Base-by-base conservation (phyloP, 1,140 invertebrate genomes). In the Eriocheir sinensis region DNA sequence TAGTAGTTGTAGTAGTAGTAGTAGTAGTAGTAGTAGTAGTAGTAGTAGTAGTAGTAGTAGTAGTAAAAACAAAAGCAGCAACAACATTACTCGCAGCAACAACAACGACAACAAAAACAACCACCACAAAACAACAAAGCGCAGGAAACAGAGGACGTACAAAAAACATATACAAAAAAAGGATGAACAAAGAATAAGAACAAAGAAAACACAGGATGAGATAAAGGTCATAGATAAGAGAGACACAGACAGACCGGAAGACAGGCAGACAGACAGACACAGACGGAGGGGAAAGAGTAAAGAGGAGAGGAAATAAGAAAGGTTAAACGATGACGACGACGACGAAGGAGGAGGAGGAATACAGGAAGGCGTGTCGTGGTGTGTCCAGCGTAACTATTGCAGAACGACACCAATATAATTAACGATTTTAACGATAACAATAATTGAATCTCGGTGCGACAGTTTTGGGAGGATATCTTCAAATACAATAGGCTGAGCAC, bases 1-100 rank as follows among this genome's bases (percentile, higher is more conserved):
- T 72, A 72, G 60, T 72, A 72, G 60, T 72, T n/a, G 53, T 72
- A 72, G 60, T 72, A 72, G 60, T 72, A 72, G 60, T 72, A 72
- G 60, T 72, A 72, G 60, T 72, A 72, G 60, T 72, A 72, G 60
- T 72, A 72, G 53, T 72, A 72, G 53, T 72, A 72, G 53, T 72
- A 72, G 53, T 72, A 72, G 53, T 72, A 72, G 53, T 72, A 72
- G 53, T 72, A 72, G 53, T 72, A 72, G 53, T 72, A 72, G 53
- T 72, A 72, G 53, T 12, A 72, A 72, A 21, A 21, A 72, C 1
- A 72, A n/a, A n/a, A 72, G n/a, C 60, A 72, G 21, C 21, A 2
- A n/a, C 60, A 21, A 21, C 21, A n/a, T n/a, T n/a, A n/a, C n/a
- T n/a, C n/a, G n/a, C n/a, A n/a, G n/a, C n/a, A n/a, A n/a, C n/a